Conservation (phyloP, 2,888 invertebrate species). For the Acheta domesticus region DNA sequence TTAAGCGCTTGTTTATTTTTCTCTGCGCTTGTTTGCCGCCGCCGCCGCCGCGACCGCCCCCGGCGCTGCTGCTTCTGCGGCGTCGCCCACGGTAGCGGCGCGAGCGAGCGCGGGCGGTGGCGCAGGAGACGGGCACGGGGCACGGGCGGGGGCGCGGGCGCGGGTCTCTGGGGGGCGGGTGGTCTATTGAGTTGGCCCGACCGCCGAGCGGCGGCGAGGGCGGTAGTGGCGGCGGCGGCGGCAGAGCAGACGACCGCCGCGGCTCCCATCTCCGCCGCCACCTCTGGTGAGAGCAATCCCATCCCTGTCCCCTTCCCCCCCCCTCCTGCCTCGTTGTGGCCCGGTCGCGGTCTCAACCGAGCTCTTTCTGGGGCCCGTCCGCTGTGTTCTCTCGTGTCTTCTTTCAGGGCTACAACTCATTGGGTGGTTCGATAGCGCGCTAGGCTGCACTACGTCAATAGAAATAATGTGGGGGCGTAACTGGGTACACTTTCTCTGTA, state of each 20-base stretch:
- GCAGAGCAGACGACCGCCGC: too few relatives aligned
- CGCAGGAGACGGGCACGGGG: neutral
- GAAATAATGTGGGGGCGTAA: too few relatives aligned
- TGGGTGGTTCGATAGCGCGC: neutral
- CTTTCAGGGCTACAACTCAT: neutral
- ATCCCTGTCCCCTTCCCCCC: too few relatives aligned
- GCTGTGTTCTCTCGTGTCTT: neutral
- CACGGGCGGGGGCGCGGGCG: neutral
- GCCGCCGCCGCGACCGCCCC: neutral
- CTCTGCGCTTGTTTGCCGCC: neutral
- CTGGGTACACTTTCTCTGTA: too few relatives aligned
- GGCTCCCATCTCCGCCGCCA: too few relatives aligned
- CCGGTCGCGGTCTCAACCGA: neutral
- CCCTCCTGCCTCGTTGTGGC: too few relatives aligned
- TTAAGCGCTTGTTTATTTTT: constrained; percentile 18
- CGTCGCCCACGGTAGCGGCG: neutral
- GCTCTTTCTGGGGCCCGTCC: neutral
- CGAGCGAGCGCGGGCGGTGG: neutral
- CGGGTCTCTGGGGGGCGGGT: neutral
- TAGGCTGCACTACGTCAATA: too few relatives aligned
- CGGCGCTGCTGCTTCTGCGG: neutral
- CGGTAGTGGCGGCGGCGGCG: too few relatives aligned
- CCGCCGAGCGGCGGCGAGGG: neutral
- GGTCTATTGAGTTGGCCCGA: constrained; percentile 9
- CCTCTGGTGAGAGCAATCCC: too few relatives aligned